Evolutionary conservation across 2,113 vertebrate species (phyloP).

Genomic region (Dasypus novemcinctus): DNA sequence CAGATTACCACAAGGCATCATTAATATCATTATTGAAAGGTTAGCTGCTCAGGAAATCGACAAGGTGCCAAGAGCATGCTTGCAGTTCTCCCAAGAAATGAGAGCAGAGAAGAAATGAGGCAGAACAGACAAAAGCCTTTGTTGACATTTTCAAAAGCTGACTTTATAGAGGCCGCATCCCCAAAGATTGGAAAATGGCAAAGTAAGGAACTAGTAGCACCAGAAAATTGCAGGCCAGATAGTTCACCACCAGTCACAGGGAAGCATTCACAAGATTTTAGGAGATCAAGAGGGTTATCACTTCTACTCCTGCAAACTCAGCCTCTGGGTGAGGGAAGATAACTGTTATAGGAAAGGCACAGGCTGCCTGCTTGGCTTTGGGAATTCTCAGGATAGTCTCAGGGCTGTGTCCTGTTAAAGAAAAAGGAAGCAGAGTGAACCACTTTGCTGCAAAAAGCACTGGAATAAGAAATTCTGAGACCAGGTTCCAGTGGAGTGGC

Average conservation of each 20-base stretch:
- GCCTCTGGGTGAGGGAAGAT: not conserved
- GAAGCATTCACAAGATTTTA: not conserved
- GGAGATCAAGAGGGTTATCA: not conserved
- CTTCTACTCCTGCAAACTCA: not conserved
- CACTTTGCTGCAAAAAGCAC: not conserved
- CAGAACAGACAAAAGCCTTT: slow-evolving; percentile 22
- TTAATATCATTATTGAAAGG: slow-evolving; percentile 49
- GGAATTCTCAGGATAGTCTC: not conserved
- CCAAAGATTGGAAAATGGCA: not conserved
- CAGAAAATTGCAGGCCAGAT: not conserved
- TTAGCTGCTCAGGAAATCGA: slow-evolving; percentile 42
- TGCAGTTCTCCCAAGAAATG: not conserved
- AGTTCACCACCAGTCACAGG: not conserved
- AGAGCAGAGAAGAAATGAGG: slow-evolving; percentile 45
- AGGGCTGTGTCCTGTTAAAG: not conserved
- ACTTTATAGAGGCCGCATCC: not conserved
- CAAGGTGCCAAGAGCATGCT: not conserved
- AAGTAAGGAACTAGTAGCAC: not conserved
- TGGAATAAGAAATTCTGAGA: not conserved
- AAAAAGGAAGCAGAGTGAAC: not conserved
- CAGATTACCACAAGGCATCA: not conserved
- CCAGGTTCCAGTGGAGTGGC: not conserved
- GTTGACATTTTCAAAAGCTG: slow-evolving; percentile 54
- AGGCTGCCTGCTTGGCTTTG: not conserved
- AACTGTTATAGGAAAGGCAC: not conserved